Percentiles rank a stretch among this genome's conserved stretches.
Conservation (phyloP, 2,888 invertebrate species). For the Sicus ferrugineus region DNA sequence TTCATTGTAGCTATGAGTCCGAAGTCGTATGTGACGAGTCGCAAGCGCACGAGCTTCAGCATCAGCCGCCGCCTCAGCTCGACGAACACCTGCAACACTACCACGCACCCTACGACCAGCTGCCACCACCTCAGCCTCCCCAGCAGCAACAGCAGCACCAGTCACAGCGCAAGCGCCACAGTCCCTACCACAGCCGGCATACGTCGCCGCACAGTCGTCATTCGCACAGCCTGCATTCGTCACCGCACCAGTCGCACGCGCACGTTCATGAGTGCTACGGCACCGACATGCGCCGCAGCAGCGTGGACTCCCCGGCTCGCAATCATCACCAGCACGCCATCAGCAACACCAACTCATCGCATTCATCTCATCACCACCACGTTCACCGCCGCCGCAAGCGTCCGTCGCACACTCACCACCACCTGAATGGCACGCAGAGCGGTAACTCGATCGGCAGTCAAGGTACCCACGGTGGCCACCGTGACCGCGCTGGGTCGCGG, state of each 20-base stretch:
- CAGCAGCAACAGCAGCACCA: slow-evolving; percentile 36
- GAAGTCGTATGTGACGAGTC: slow-evolving; percentile 63
- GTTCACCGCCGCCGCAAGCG: slow-evolving; percentile 43
- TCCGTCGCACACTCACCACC: slow-evolving; percentile 39
- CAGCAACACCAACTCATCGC: slow-evolving; percentile 42
- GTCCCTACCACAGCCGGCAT: slow-evolving; percentile 52
- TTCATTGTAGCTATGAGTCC: slow-evolving; percentile 63
- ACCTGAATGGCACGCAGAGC: slow-evolving; percentile 45
- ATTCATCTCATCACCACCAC: slow-evolving; percentile 35
- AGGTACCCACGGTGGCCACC: slow-evolving; percentile 43
- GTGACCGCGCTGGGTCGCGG: slow-evolving; percentile 34
- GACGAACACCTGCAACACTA: slow-evolving; percentile 47
- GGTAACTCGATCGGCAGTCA: slow-evolving; percentile 49
- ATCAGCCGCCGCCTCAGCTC: slow-evolving; percentile 45
- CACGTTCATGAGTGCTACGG: slow-evolving; percentile 45
- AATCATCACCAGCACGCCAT: slow-evolving; percentile 40
- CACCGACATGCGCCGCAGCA: slow-evolving; percentile 32
- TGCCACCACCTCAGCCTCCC: slow-evolving; percentile 41
- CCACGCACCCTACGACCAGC: slow-evolving; percentile 39
- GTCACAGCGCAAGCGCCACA: slow-evolving; percentile 50
- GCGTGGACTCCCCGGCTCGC: slow-evolving; percentile 33
- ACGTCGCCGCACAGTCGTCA: slow-evolving; percentile 58
- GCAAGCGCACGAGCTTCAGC: slow-evolving; percentile 53
- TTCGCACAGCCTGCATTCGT: slow-evolving; percentile 51
- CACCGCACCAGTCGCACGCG: slow-evolving; percentile 50